Evolutionary conservation across 1,140 invertebrate species (phyloP).

Genomic region (Drosophila seguyi): DNA sequence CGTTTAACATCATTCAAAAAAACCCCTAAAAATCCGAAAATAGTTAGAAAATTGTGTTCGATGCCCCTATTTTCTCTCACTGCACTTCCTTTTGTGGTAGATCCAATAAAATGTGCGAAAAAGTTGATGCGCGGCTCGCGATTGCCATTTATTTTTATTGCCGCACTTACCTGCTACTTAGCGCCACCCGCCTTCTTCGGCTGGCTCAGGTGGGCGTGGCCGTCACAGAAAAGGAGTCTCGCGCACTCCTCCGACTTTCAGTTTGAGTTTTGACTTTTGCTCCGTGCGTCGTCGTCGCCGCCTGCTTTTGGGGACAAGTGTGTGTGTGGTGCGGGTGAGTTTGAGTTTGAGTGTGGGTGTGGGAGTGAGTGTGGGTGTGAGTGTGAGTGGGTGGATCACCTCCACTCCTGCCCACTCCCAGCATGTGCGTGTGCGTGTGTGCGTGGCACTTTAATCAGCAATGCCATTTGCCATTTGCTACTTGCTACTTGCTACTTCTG

Average conservation of each 20-base stretch:
- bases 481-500: slow-evolving; percentile 24
- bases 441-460: slow-evolving; percentile 64
- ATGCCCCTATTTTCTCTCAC: not conserved
- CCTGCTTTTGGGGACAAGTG: slow-evolving; percentile 8
- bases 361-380: not conserved
- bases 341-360: not conserved
- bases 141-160: slow-evolving; percentile 74
- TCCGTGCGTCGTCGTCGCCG: slow-evolving; percentile 9
- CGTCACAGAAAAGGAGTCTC: slow-evolving; percentile 35
- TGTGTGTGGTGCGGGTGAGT: not conserved
- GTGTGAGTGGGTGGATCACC: not conserved
- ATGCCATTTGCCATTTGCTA: slow-evolving; percentile 45
- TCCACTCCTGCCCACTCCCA: no score
- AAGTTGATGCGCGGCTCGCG: slow-evolving; percentile 60
- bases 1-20: not conserved
- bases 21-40: not conserved
- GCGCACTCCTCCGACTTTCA: slow-evolving; percentile 17
- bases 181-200: slow-evolving; percentile 30
- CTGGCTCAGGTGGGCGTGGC: slow-evolving; percentile 21
- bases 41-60: not conserved
- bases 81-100: slow-evolving; percentile 21
- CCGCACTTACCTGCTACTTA: slow-evolving; percentile 73
- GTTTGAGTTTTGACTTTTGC: slow-evolving; percentile 58
- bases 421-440: slow-evolving; percentile 9
- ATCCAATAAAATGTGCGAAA: slow-evolving; percentile 58